Base-by-base conservation (phyloP, 2,888 invertebrate species). In the Cancer borealis region DNA sequence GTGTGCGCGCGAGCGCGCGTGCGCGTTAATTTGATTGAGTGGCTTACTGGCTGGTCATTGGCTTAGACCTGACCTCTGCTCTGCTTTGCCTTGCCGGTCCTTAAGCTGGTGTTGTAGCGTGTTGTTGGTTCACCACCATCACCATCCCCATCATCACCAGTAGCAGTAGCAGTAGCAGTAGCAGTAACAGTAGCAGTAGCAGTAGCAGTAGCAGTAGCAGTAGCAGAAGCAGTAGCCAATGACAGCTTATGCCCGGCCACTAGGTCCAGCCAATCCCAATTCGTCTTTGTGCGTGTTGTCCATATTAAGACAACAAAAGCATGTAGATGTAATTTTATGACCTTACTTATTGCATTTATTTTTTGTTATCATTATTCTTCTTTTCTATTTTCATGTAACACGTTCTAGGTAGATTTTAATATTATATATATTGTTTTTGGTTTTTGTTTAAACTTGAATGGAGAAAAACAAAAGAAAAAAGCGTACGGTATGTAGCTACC, bases 31-130 rank as follows among this genome's bases (percentile, higher is more conserved):
- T 79, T 30, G 79, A 79, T 79, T 79, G 79, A 30, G 79, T 1
- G 79, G 14, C 79, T 79, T 79, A 79, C 79, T 6, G 12, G 79
- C 8, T 79, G 79, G 30, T 79, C 30, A 79, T 30, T 26, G 79
- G 79, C 79, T 79, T 79, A 79, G 79, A 79, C 30, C 30, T 79
- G 79, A 79, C 30, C 79, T 8, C 30, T 30, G 79, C 79, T 79
- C 30, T 30, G 79, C 17, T 21, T 21, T 21, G 21, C 66, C 66
- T 66, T 66, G 21, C n/a, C 79, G 12, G 66, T n/a, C 0, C 66
- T n/a, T 5, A 66, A 66, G 66, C 4, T n/a, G n/a, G 66, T n/a
- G 66, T n/a, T 21, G 21, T n/a, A n/a, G 66, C n/a, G 66, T n/a
- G n/a, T 14, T n/a, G 54, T 54, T 54, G 14, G 14, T 54, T 14